These are phyloP conservation scores for Novumbra hubbsi DNA, from an alignment of 2,797 vertebrate species.

Conservation along the genomic window DNA sequence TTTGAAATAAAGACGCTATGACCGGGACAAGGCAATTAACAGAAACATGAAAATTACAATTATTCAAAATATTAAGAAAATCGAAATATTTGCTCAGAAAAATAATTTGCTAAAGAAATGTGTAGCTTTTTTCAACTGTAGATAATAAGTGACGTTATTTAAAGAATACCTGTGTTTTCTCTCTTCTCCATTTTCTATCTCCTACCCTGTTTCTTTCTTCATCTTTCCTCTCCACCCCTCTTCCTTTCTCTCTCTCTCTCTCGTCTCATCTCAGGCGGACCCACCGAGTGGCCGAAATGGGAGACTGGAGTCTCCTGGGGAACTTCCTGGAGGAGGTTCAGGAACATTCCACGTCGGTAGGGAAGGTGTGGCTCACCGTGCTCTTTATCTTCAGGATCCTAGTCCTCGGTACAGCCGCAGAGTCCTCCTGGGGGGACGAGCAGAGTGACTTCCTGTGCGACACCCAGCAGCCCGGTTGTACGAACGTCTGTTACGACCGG, in stretches of 20 bases:
- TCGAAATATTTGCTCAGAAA: background rate
- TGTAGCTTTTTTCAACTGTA: too few relatives aligned
- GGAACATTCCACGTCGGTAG: constrained; percentile 95
- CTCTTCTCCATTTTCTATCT: constrained; percentile 12
- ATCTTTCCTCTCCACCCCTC: background rate
- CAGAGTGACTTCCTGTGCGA: constrained; percentile 95
- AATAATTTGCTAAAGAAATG: too few relatives aligned
- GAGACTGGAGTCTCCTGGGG: constrained; percentile 96
- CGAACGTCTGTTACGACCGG: constrained; percentile 94
- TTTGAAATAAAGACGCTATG: too few relatives aligned
- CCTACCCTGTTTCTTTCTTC: constrained; percentile 1
- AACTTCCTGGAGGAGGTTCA: constrained; percentile 97
- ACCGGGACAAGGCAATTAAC: too few relatives aligned
- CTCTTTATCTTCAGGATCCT: constrained; percentile 98
- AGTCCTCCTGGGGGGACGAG: constrained; percentile 98
- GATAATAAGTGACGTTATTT: too few relatives aligned
- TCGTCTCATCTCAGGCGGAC: constrained; percentile 43
- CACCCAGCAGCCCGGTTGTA: constrained; percentile 91
- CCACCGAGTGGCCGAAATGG: constrained; percentile 77
- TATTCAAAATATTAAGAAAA: too few relatives aligned
- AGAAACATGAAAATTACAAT: too few relatives aligned
- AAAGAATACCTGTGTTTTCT: background rate
- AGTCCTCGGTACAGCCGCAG: constrained; percentile 92
- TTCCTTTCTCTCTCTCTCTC: background rate
- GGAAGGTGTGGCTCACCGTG: constrained; percentile 95